Base-by-base conservation (phyloP, 2,113 vertebrate genomes). In the Oophaga pumilio region DNA sequence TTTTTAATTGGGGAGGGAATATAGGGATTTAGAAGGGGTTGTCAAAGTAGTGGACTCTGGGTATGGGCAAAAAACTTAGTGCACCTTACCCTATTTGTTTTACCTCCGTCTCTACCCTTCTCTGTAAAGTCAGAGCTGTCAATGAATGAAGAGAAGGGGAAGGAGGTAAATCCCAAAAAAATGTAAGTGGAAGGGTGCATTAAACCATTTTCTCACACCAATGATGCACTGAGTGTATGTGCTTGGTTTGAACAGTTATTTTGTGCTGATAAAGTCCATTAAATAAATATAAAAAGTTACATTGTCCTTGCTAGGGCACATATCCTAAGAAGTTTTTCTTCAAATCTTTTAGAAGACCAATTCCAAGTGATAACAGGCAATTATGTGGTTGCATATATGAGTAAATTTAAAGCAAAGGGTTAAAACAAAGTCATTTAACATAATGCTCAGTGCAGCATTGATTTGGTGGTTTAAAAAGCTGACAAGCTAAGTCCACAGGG, bases 401-500 rank as follows among this genome's bases (percentile, higher is more conserved):
- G 13, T 28, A 6, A 53, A 79, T 79, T 26, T 28, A 57, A 78
- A 8, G 12, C 24, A 56, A 78, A n/a, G 53, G 24, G 24, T 26
- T 59, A 57, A 12, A 52, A 22, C 8, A 78, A n/a, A 14, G 76
- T 57, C 13, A 11, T 59, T 79, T 56, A 79, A 17, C 52, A 79
- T 79, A 59, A 79, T 59, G 77, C 53, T 79, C 24, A 79, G 52
- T 9, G 15, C 2, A 9, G 59, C 12, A 28, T 57, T 33, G n/a
- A 28, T 28, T 59, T 59, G 8, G 14, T 8, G 0, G 0, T 79
- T 79, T 79, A 79, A 79, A 76, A 56, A 26, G 24, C 69, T 59
- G 77, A 43, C 52, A n/a, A 33, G 28, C 86, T 43, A 88, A 88
- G 86, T 81, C 89, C 79, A 76, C 57, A 76, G 90, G 92, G 85